Conservation (phyloP, 2,797 vertebrate genomes). For the Poecile montanus region DNA sequence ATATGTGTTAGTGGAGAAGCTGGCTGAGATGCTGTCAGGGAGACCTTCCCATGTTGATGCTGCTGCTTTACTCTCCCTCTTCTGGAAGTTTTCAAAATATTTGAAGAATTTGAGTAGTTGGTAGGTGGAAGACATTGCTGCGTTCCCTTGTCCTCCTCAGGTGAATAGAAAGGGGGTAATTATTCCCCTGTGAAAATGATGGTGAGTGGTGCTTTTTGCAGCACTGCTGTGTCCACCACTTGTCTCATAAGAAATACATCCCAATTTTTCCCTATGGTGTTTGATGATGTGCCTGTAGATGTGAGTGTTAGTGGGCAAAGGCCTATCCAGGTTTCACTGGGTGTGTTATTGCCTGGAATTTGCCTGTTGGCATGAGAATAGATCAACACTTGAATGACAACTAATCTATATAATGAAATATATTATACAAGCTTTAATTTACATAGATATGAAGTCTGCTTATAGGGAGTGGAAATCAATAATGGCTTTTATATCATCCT, state of each 20-base stretch:
- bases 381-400: neutral
- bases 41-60: neutral
- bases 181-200: neutral
- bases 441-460: conserved; percentile 41
- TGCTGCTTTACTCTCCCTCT: neutral
- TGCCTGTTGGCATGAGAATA: neutral
- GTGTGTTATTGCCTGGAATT: neutral
- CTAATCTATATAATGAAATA: conserved; percentile 33
- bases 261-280: neutral
- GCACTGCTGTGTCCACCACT: neutral
- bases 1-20: neutral
- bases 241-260: neutral
- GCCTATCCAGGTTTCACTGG: neutral
- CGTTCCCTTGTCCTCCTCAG: neutral
- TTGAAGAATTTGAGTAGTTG: neutral
- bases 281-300: neutral
- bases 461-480: conserved; percentile 50
- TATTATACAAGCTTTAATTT: conserved; percentile 43
- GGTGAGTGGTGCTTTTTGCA: neutral
- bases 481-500: conserved; percentile 38
- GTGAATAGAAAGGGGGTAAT: neutral
- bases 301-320: neutral
- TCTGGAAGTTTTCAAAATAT: neutral
- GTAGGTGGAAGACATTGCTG: neutral
- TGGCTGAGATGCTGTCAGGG: neutral